Conservation (phyloP, 2,888 invertebrate genomes). For the Apoda limacodes region DNA sequence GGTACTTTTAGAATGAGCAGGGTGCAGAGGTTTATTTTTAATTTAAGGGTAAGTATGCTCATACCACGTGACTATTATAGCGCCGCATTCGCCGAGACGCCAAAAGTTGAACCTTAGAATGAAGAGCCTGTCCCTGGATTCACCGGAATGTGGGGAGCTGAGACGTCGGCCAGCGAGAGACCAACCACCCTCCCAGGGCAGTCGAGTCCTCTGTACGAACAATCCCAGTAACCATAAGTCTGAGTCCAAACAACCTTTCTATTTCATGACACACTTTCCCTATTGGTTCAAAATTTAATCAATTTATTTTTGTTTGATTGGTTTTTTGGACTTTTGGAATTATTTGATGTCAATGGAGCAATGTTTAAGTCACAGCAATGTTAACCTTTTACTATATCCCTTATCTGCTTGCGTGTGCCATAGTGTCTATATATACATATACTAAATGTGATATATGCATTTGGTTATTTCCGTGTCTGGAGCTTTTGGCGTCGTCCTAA, state of each 20-base stretch:
- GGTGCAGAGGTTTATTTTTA: slow-evolving; percentile 3
- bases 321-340: slow-evolving; percentile 48
- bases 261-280: slow-evolving; percentile 1
- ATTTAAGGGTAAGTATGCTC: slow-evolving; percentile 35
- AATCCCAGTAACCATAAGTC: slow-evolving; percentile 32
- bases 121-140: slow-evolving; percentile 97
- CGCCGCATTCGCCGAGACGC: slow-evolving; percentile 95
- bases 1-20: slow-evolving; percentile 1
- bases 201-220: slow-evolving; percentile 74
- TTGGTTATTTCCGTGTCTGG: slow-evolving; percentile 29
- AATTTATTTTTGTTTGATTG: slow-evolving; percentile 9
- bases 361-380: slow-evolving; percentile 47
- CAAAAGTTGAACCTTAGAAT: slow-evolving; percentile 97
- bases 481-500: slow-evolving; percentile 34
- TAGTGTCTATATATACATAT: too few species aligned
- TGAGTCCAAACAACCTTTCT: slow-evolving; percentile 48
- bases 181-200: slow-evolving; percentile 61
- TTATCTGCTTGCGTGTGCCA: slow-evolving; percentile 53
- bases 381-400: slow-evolving; percentile 33
- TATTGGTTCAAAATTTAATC: slow-evolving; percentile 3
- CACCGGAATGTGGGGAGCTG: slow-evolving; percentile 90
- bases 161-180: slow-evolving; percentile 73
- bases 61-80: slow-evolving; percentile 72
- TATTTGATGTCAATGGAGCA: slow-evolving; percentile 24
- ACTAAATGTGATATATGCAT: slow-evolving; percentile 30